A percentile compares a stretch with the other conserved stretches of the same genome.
Conservation (phyloP, 2,797 vertebrate species). For the Oceanodroma leucorhoa region DNA sequence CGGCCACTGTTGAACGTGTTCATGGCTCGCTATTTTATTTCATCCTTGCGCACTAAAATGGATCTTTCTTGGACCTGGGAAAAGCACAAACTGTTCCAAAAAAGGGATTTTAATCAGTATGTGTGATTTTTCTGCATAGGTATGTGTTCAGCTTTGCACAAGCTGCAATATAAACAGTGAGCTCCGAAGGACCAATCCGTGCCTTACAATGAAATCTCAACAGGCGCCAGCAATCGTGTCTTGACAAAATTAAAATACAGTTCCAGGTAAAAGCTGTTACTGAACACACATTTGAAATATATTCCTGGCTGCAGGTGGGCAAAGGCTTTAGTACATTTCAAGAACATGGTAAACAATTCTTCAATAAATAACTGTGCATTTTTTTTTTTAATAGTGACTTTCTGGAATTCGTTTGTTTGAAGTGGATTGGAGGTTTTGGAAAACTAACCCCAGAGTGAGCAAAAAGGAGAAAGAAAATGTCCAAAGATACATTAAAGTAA, state of each 20-base stretch:
- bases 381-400: neutral
- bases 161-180: neutral
- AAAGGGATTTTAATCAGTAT: neutral
- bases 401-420: neutral
- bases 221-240: neutral
- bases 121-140: neutral
- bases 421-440: neutral
- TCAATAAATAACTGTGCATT: neutral
- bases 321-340: neutral
- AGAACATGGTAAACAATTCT: neutral
- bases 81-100: slow-evolving; percentile 1
- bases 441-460: neutral
- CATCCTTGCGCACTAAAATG: neutral
- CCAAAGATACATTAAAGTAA: neutral
- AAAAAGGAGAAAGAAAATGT: neutral
- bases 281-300: neutral
- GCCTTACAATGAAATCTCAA: neutral
- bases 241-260: neutral
- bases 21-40: neutral
- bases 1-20: neutral
- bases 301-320: neutral
- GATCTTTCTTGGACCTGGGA: slow-evolving; percentile 29
- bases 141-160: neutral
- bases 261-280: neutral
- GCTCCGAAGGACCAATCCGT: neutral